phyloP scores from a whole-genome alignment of 2,888 invertebrate species.

The Bimastos eiseni region DNA sequence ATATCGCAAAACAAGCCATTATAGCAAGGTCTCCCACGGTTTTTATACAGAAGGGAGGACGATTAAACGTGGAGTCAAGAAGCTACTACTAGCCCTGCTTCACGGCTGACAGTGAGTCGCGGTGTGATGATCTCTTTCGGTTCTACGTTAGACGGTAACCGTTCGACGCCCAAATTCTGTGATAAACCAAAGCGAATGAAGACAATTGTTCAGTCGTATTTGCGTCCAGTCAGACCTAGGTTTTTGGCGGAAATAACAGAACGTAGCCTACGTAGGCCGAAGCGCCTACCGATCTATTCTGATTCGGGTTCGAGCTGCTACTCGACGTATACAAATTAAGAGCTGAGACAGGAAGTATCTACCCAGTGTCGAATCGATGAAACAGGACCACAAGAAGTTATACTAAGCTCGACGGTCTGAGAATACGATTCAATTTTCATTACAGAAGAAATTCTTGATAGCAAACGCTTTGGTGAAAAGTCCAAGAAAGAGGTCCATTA shows the following conservation, averaged over 20 bases:
- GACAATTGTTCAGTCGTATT: not conserved
- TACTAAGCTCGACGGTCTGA: too few relatives aligned
- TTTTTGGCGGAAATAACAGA: not conserved
- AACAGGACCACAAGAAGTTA: not conserved
- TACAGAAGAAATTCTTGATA: too few relatives aligned
- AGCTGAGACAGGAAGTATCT: too few relatives aligned
- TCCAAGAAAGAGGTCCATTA: too few relatives aligned
- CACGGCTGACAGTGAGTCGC: not conserved
- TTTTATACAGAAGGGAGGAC: too few relatives aligned
- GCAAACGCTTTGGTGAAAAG: too few relatives aligned
- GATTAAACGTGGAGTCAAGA: not conserved
- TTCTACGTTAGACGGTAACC: not conserved
- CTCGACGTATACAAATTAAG: not conserved
- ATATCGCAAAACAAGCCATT: not conserved
- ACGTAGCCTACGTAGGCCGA: not conserved
- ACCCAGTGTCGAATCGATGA: not conserved
- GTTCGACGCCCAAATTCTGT: not conserved
- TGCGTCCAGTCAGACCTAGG: not conserved
- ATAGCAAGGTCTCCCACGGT: not conserved
- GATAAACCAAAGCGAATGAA: not conserved
- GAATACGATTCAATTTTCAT: too few relatives aligned
- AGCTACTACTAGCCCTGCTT: not conserved
- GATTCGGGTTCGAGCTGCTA: too few relatives aligned
- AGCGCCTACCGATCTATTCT: not conserved
- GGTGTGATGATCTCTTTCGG: not conserved